Conservation (phyloP, 2,113 vertebrate species). For the Camelus dromedarius region DNA sequence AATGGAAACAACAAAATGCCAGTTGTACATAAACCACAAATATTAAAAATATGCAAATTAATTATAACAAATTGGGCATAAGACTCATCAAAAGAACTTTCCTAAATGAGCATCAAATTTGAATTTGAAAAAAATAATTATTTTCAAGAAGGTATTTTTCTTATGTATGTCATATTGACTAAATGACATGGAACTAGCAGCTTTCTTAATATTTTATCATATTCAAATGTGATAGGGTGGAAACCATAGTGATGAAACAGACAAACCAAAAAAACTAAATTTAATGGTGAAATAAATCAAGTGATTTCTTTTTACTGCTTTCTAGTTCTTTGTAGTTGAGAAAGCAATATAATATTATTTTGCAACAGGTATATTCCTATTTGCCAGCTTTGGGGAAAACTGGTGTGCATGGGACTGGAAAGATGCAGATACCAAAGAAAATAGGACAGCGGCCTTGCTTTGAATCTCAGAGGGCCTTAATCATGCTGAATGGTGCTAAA, state of each 20-base stretch:
- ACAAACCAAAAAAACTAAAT: constrained; percentile 4
- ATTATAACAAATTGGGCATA: constrained; percentile 27
- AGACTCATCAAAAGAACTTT: constrained; percentile 45
- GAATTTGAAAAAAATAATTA: constrained; percentile 41
- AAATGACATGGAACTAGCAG: not conserved
- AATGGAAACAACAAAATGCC: constrained; percentile 57
- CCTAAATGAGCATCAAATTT: constrained; percentile 46
- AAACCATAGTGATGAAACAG: not conserved
- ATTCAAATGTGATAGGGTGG: not conserved
- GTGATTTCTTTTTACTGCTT: constrained; percentile 31
- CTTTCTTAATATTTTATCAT: constrained; percentile 42
- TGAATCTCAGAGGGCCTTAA: constrained; percentile 86
- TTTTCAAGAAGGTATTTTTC: constrained; percentile 44
- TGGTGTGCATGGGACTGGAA: constrained; percentile 75
- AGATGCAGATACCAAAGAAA: constrained; percentile 76
- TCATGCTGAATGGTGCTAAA: constrained; percentile 88
- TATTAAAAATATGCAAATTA: constrained; percentile 22
- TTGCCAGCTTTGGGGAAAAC: constrained; percentile 89
- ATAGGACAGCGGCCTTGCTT: constrained; percentile 82
- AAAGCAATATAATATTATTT: constrained; percentile 75
- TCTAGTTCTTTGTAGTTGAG: constrained; percentile 36
- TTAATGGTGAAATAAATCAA: constrained; percentile 19
- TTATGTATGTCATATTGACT: not conserved
- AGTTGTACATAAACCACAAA: constrained; percentile 41
- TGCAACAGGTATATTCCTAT: constrained; percentile 94